phyloP scores from a whole-genome alignment of 92 coral and sea anemone genomes.

The Anthopleura xanthogrammica region DNA sequence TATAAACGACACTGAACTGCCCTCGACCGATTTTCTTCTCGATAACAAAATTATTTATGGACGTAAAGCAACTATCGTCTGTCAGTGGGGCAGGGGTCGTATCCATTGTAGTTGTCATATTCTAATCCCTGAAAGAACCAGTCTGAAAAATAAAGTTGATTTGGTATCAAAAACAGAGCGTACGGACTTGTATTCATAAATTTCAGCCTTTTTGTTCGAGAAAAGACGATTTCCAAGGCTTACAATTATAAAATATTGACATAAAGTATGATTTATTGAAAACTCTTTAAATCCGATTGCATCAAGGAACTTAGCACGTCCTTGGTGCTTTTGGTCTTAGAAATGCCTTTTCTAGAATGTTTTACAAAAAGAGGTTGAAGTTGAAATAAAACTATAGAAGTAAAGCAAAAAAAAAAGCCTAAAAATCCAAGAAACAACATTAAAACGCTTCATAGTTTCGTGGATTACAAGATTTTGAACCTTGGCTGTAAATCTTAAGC shows the following conservation, averaged over 20 bases:
- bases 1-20: constrained; percentile 95
- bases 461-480: background rate
- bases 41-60: constrained; percentile 57
- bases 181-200: background rate
- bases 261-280: background rate
- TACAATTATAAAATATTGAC: background rate
- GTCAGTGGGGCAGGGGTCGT: constrained; percentile 25
- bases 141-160: background rate
- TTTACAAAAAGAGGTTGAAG: background rate
- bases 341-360: background rate
- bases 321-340: background rate
- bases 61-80: constrained; percentile 18
- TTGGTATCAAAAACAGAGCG: background rate
- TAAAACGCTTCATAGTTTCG: background rate
- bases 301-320: background rate
- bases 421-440: background rate
- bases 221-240: constrained; percentile 8
- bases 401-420: background rate
- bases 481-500: background rate
- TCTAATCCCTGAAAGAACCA: background rate
- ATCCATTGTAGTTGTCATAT: constrained; percentile 29
- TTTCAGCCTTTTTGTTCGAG: background rate
- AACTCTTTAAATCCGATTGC: background rate
- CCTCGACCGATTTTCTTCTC: constrained; percentile 98
- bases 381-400: background rate